A percentile compares a stretch with the other conserved stretches of the same genome.
Evolutionary conservation across 1,140 invertebrate genomes (phyloP).

Genomic region (Streblospio benedicti): DNA sequence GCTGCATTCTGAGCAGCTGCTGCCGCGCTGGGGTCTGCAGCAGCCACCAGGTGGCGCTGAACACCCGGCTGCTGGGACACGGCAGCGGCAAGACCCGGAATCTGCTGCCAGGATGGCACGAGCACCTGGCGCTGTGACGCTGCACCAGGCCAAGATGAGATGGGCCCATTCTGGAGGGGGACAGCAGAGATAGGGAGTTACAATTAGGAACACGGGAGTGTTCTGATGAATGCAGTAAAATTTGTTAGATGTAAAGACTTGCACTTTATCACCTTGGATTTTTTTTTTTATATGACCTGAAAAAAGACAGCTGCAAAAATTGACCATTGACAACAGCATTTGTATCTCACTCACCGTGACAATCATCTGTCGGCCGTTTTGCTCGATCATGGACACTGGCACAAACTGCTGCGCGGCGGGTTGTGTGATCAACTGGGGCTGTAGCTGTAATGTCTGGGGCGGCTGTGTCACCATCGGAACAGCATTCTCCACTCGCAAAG

Average conservation of each 20-base stretch:
- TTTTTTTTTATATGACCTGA: background rate
- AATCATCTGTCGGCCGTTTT: conserved; percentile 49
- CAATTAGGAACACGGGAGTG: too few species aligned
- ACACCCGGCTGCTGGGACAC: conserved; percentile 18
- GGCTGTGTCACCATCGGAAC: conserved; percentile 68
- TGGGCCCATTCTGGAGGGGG: conserved; percentile 60
- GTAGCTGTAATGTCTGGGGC: conserved; percentile 53
- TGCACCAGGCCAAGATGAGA: conserved; percentile 66
- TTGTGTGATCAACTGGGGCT: conserved; percentile 48
- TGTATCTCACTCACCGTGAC: conserved; percentile 45
- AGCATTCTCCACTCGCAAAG: conserved; percentile 29
- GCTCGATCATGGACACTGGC: conserved; percentile 83
- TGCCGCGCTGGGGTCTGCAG: conserved; percentile 57
- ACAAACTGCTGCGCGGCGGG: conserved; percentile 66
- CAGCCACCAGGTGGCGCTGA: conserved; percentile 56
- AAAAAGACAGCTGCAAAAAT: background rate
- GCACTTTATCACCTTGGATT: background rate
- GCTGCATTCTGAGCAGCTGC: conserved; percentile 49
- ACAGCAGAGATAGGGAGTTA: too few species aligned
- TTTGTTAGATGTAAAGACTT: background rate
- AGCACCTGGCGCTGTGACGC: conserved; percentile 61
- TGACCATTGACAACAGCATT: background rate
- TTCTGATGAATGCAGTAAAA: background rate
- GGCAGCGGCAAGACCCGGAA: conserved; percentile 41
- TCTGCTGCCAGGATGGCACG: conserved; percentile 79